phyloP scores from a whole-genome alignment of 2,797 vertebrate species.

The Spatula clypeata region DNA sequence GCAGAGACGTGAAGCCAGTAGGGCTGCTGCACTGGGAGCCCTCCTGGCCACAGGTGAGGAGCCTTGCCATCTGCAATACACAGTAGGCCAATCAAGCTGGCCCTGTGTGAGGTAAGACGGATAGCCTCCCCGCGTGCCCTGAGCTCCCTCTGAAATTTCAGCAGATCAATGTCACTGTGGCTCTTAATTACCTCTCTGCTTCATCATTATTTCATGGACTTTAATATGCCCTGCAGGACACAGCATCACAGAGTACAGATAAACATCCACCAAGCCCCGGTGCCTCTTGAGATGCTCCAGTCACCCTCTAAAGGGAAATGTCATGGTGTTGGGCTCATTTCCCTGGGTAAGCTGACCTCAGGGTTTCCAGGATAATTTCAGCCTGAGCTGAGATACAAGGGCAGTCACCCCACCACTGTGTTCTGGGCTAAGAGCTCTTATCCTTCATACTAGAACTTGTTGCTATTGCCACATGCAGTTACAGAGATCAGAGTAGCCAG shows the following conservation, averaged over 20 bases:
- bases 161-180: constrained; percentile 89
- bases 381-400: constrained; percentile 5
- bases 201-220: constrained; percentile 96
- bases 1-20: constrained; percentile 79
- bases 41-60: constrained; percentile 93
- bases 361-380: constrained; percentile 45
- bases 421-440: constrained; percentile 28
- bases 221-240: constrained; percentile 91
- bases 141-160: constrained; percentile 92
- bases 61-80: constrained; percentile 87
- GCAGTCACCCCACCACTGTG: not conserved
- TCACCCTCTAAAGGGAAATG: constrained; percentile 55
- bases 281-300: constrained; percentile 37
- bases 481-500: not conserved
- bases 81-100: constrained; percentile 95
- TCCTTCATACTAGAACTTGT: constrained; percentile 4
- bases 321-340: constrained; percentile 32
- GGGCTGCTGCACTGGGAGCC: constrained; percentile 90
- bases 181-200: constrained; percentile 94
- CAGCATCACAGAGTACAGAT: constrained; percentile 68
- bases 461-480: rapidly evolving
- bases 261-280: constrained; percentile 83
- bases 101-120: constrained; percentile 88
- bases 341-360: constrained; percentile 70
- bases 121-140: constrained; percentile 85